phyloP scores from a whole-genome alignment of 23 tunicate genomes.

The Botrylloides violaceus region DNA sequence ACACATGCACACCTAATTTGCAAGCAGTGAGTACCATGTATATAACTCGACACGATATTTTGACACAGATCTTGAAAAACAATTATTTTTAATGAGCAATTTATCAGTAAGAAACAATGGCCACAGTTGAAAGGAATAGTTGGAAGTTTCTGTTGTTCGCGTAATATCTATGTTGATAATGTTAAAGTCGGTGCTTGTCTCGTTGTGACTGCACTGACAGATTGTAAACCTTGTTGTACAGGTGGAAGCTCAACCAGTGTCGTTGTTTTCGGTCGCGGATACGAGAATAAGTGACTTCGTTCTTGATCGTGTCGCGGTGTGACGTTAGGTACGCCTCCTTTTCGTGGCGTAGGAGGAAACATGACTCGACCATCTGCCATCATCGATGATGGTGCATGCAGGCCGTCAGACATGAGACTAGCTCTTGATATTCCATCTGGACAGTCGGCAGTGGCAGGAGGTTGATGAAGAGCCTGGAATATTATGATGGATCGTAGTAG shows the following conservation, averaged over 20 bases:
- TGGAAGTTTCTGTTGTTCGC: too few relatives aligned
- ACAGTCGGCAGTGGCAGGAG: constrained; percentile 50
- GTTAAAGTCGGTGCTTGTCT: constrained; percentile 9
- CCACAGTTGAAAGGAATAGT: too few relatives aligned
- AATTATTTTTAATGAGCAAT: too few relatives aligned
- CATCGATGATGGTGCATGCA: constrained; percentile 12
- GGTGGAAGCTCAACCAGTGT: constrained; percentile 21
- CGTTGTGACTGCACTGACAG: background rate
- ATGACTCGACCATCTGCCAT: constrained; percentile 12
- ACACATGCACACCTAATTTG: too few relatives aligned
- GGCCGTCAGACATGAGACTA: constrained; percentile 17
- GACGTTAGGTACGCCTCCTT: constrained; percentile 22
- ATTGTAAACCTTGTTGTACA: constrained; percentile 2
- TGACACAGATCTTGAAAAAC: too few relatives aligned
- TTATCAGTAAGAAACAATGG: too few relatives aligned
- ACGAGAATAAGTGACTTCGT: background rate
- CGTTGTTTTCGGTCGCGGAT: constrained; percentile 24
- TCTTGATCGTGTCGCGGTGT: constrained; percentile 8
- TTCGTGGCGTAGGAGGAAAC: constrained; percentile 21
- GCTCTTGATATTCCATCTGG: constrained; percentile 7
- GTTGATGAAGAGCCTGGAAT: constrained; percentile 55
- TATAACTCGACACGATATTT: too few relatives aligned
- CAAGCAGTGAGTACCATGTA: too few relatives aligned
- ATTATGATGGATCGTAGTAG: too few relatives aligned
- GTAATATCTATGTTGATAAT: background rate